Evolutionary conservation across 1,140 invertebrate species (phyloP), one percentile per base, ranked within the genome.

Genomic region (Anthonomus grandis): DNA sequence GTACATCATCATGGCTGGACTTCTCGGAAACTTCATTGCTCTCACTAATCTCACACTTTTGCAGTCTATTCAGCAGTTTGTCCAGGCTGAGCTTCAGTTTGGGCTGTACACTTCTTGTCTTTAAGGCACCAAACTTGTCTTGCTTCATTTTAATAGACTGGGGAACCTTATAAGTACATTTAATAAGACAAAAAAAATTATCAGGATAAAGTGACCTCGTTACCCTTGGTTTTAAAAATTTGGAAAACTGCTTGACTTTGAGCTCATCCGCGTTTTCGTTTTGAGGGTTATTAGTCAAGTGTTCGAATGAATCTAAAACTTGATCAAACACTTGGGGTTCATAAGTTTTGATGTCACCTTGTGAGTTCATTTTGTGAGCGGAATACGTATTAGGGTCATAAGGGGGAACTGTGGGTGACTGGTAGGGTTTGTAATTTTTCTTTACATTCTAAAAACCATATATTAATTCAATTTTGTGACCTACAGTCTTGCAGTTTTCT

Each of bases 161-260:
- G 17, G 61, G 57, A 3, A 59, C 39, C 57, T 57, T 23, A 27
- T 21, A 27, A 22, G n/a, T 9, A 6, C n/a, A 34, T 8, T 13
- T 19, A 5, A 37, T 37, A 19, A 13, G 13, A 9, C 3, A 17
- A 5, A 12, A 39, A 13, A n/a, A 41, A n/a, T n/a, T n/a, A n/a
- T n/a, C n/a, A n/a, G n/a, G n/a, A n/a, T n/a, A n/a, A n/a, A n/a
- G n/a, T n/a, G n/a, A n/a, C n/a, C n/a, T n/a, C n/a, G n/a, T 61
- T 22, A 64, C 60, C 37, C 48, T 62, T 1, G 60, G 63, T 27
- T 62, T 64, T 13, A 64, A n/a, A 19, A 55, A 60, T 19, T 64
- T 64, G 0, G 63, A 27, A 19, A 64, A 49, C 23, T 56, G 54
- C n/a, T 52, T 44, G 13, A 64, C 50, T 13, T 61, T 36, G 3